phyloP scores from a whole-genome alignment of 2,113 vertebrate genomes.

The Menidia beryllina region DNA sequence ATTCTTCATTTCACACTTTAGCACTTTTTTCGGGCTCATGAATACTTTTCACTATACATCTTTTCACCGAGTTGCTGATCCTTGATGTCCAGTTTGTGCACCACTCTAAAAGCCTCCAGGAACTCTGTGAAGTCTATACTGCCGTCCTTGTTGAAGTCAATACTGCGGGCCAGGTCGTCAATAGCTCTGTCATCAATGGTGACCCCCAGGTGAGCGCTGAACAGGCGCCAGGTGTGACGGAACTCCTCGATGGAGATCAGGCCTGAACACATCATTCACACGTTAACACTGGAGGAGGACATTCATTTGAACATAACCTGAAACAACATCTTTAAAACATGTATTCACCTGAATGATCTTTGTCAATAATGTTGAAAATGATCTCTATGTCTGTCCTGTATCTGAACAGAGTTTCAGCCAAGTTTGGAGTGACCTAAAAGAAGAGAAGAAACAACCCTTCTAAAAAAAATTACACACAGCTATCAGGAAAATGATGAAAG shows the following conservation, averaged over 20 bases:
- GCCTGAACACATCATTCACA: slow-evolving; percentile 76
- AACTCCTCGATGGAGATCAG: slow-evolving; percentile 95
- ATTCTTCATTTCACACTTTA: neutral
- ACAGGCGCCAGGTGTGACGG: slow-evolving; percentile 91
- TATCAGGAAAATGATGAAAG: no score
- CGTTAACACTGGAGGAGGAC: neutral
- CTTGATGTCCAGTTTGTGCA: slow-evolving; percentile 87
- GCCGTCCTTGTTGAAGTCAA: slow-evolving; percentile 96
- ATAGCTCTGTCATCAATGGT: slow-evolving; percentile 81
- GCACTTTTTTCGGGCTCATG: neutral
- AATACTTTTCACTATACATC: slow-evolving; percentile 25
- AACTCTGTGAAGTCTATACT: slow-evolving; percentile 97
- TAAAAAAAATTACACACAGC: neutral
- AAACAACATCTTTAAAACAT: neutral
- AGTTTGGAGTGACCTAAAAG: slow-evolving; percentile 84
- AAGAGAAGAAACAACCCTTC: neutral
- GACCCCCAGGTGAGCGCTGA: slow-evolving; percentile 88
- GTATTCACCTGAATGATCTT: slow-evolving; percentile 91
- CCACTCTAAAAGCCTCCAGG: slow-evolving; percentile 93
- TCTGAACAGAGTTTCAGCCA: slow-evolving; percentile 91
- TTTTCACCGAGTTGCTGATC: slow-evolving; percentile 47
- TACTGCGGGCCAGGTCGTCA: slow-evolving; percentile 87
- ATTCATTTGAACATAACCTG: neutral
- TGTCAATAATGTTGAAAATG: slow-evolving; percentile 95
- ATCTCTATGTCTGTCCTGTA: slow-evolving; percentile 93